phyloP scores from a whole-genome alignment of 2,797 vertebrate genomes.

The Chaunax sp. region DNA sequence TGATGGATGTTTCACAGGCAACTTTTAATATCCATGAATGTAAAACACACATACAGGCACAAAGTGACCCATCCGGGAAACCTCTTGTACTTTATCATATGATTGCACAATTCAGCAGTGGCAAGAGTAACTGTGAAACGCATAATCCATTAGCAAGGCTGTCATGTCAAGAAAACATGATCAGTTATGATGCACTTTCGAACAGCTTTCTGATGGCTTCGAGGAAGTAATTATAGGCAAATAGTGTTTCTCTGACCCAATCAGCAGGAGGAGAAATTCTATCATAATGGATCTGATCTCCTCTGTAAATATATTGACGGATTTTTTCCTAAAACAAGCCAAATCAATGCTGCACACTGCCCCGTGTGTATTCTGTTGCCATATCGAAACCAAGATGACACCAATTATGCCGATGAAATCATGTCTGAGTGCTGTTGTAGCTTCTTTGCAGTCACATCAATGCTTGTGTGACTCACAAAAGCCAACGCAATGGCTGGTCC shows the following conservation, averaged over 20 bases:
- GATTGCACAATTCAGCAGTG: slow-evolving; percentile 13
- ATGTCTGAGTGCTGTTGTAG: slow-evolving; percentile 18
- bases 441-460: slow-evolving; percentile 38
- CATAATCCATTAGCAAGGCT: slow-evolving; percentile 38
- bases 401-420: slow-evolving; percentile 59
- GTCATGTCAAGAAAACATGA: slow-evolving; percentile 36
- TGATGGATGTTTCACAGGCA: slow-evolving; percentile 12
- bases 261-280: slow-evolving; percentile 51
- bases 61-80: slow-evolving; percentile 13
- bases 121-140: slow-evolving; percentile 32
- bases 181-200: slow-evolving; percentile 54
- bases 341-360: slow-evolving; percentile 49
- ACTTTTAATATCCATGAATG: slow-evolving; percentile 14
- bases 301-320: slow-evolving; percentile 45
- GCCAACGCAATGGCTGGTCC: slow-evolving; percentile 16
- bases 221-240: slow-evolving; percentile 48
- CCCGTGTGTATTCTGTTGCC: slow-evolving; percentile 43
- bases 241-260: slow-evolving; percentile 45
- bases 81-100: slow-evolving; percentile 11
- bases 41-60: slow-evolving; percentile 18
- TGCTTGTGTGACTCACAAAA: slow-evolving; percentile 36
- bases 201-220: slow-evolving; percentile 30
- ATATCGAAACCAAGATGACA: slow-evolving; percentile 52
- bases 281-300: slow-evolving; percentile 50
- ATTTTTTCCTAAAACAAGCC: slow-evolving; percentile 37